Conservation (phyloP, 2,113 vertebrate species). For the Daubentonia madagascariensis region DNA sequence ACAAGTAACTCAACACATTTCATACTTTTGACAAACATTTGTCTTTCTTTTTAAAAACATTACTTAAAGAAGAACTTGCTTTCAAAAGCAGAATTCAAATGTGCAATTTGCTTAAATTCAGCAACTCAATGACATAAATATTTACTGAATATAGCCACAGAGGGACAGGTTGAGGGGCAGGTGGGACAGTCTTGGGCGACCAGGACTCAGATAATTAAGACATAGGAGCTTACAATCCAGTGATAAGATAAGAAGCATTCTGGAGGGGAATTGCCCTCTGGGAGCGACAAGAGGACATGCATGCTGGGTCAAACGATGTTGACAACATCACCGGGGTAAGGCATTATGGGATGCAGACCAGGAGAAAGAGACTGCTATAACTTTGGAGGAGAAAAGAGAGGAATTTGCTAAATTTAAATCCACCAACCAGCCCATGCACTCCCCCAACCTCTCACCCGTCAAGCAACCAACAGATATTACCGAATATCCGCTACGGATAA, state of each 20-base stretch:
- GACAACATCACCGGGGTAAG: neutral
- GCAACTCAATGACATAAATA: neutral
- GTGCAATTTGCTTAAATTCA: neutral
- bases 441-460: neutral
- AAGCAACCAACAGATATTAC: neutral
- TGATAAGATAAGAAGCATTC: neutral
- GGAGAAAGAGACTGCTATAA: neutral
- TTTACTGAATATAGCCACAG: neutral
- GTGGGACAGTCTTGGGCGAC: neutral
- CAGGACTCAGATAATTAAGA: neutral
- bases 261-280: neutral
- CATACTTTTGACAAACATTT: neutral
- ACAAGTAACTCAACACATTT: neutral
- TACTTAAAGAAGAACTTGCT: neutral
- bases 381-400: neutral
- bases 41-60: neutral
- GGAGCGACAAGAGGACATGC: neutral
- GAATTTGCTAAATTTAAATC: neutral
- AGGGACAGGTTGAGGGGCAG: neutral
- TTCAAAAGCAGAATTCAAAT: neutral
- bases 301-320: neutral
- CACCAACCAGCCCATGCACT: neutral
- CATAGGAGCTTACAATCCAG: neutral
- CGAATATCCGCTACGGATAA: no score
- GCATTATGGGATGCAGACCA: neutral